Percentiles rank a stretch among this genome's conserved stretches.
Conservation (phyloP, 2,797 vertebrate genomes). For the Macroramphosus scolopax region DNA sequence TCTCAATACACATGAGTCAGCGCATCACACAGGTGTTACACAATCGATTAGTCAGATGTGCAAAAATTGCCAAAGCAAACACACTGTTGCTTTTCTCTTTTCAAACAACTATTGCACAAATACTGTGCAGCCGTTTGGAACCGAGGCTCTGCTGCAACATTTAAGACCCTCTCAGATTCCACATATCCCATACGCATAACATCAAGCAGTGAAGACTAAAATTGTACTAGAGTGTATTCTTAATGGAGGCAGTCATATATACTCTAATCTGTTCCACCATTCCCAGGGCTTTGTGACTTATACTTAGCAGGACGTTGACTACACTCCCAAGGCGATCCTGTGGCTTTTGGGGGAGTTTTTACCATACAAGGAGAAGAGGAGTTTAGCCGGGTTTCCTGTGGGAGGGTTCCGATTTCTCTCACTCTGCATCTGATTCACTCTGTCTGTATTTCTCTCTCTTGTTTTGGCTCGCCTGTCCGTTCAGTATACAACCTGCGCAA, state of each 20-base stretch:
- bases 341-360: constrained; percentile 79
- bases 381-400: constrained; percentile 76
- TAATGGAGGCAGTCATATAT: constrained; percentile 22
- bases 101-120: too few species aligned
- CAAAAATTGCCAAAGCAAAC: constrained; percentile 15
- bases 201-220: constrained; percentile 18
- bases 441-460: constrained; percentile 33
- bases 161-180: not conserved
- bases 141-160: too few species aligned
- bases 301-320: constrained; percentile 72
- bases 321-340: constrained; percentile 71
- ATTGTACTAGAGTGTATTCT: constrained; percentile 33
- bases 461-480: too few species aligned
- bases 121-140: too few species aligned
- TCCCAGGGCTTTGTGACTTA: constrained; percentile 67
- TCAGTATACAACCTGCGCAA: too few species aligned
- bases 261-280: constrained; percentile 53
- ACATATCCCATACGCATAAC: constrained; percentile 12
- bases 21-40: constrained; percentile 39
- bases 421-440: constrained; percentile 54
- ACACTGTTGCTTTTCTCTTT: not conserved
- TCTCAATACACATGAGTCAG: constrained; percentile 43
- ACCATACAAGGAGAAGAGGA: constrained; percentile 82
- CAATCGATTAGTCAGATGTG: constrained; percentile 16
- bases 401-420: constrained; percentile 76